Percentiles rank a stretch among this genome's conserved stretches.
These are phyloP conservation scores for Silurus lanzhouensis DNA, from an alignment of 2,797 vertebrate species.

Conservation along the genomic window DNA sequence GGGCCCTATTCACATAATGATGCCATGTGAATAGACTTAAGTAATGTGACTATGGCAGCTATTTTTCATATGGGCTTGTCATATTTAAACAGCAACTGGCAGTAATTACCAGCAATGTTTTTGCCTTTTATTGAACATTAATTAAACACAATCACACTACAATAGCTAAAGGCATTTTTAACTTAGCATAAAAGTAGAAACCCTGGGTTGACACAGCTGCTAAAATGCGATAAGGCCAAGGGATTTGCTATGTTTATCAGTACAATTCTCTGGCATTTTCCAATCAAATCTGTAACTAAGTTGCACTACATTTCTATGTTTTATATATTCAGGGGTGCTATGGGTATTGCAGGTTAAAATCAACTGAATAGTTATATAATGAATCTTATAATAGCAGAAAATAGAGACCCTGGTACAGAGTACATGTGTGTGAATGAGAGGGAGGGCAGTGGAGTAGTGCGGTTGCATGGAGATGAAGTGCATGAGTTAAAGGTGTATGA, in stretches of 20 bases:
- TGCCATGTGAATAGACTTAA: conserved; percentile 55
- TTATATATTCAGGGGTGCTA: no score
- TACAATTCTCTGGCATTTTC: no score
- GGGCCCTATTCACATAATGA: conserved; percentile 71
- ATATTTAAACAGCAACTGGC: conserved; percentile 46
- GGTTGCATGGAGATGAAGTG: no score
- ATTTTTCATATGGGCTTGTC: conserved; percentile 49
- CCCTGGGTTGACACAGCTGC: conserved; percentile 45
- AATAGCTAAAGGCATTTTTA: conserved; percentile 32
- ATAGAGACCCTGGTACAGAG: neutral
- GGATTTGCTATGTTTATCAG: no score
- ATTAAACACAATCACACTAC: conserved; percentile 59
- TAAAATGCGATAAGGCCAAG: no score
- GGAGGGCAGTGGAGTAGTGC: no score
- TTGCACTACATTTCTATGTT: neutral
- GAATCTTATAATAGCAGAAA: neutral
- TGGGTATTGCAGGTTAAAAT: no score
- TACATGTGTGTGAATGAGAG: no score
- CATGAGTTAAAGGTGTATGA: no score
- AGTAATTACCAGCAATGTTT: no score
- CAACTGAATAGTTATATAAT: neutral
- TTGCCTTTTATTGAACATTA: neutral
- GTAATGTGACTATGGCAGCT: conserved; percentile 59
- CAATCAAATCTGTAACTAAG: neutral
- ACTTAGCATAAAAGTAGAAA: conserved; percentile 39